Evolutionary conservation across 1,140 invertebrate species (phyloP), one percentile per base, ranked within the genome.

Genomic region (Aphelenchoides besseyi): DNA sequence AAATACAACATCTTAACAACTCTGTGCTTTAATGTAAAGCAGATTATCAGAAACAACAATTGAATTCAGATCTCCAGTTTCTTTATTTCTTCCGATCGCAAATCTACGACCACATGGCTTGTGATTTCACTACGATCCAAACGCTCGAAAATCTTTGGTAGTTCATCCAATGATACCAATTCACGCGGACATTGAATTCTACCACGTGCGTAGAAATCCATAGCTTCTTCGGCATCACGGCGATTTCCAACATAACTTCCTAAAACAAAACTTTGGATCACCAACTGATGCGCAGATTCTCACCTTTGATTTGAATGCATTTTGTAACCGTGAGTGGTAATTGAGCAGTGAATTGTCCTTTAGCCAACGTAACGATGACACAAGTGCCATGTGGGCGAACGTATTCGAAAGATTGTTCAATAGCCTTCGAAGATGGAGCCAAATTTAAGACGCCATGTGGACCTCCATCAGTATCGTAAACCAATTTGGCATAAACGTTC

Each of bases 401-500:
- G 41, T 75, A 75, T 37, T 70, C 26, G 2, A 74, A 2, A 0
- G 74, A 30, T 3, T 52, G 29, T 33, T 75, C 72, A 48, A 75
- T 74, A 33, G 74, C 71, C 18, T 67, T 62, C 2, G 48, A 64
- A 3, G 59, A 5, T 3, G 62, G 12, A n/a, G 74, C 74, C 41
- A 75, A 54, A 41, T 61, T 70, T 1, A 75, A 12, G 35, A 75
- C 74, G 16, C 67, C 74, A 57, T 75, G 73, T 2, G 74, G 55
- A 3, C 74, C 74, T 26, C 72, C 72, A 3, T 64, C 30, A 8
- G 74, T 75, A 12, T 71, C 8, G 52, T 29, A 5, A 5, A 59
- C 5, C 5, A 59, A 8, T 23, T 59, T 23, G 12, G 41, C 12
- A 12, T 48, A 23, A 23, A 48, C 41, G 41, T 48, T 48, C 23